Base-by-base conservation (phyloP, 2,113 vertebrate species). In the Rhinopomastus cyanomelas region DNA sequence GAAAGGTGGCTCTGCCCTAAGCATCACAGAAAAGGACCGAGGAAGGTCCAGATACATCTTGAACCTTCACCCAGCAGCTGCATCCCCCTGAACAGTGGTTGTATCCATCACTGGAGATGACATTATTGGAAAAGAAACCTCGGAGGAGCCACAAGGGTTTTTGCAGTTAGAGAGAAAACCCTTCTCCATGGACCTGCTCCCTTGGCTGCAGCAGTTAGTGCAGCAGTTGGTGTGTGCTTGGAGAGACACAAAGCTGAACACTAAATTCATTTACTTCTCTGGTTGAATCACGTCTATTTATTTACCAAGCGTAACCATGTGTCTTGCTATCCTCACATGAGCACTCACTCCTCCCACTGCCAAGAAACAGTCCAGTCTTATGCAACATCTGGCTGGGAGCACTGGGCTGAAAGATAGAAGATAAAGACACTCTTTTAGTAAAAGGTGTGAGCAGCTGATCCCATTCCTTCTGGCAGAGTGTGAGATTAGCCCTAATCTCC, bases 381-480 rank as follows among this genome's bases (percentile, higher is more conserved):
- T 83, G 76, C 60, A 89, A 74, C 80, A 88, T 80, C 72, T 86
- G 88, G 16, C 73, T 83, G 80, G 57, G 48, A 91, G 56, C 73
- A n/a, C 68, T 53, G 56, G 55, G 42, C 68, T 85, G 87, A 62
- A 82, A 89, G 48, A 42, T 18, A 69, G 46, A 62, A 37, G 20
- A n/a, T 81, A 62, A 30, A 75, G 37, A 77, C 25, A 32, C 9
- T 48, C 11, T 81, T 49, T 37, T 6, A 72, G 36, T 19, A 66
- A 72, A 88, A 81, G 53, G 16, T 32, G 68, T 15, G 76, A 89
- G 64, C 53, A 64, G 23, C 22, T 27, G 61, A 88, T 64, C 65
- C 64, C 25, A 36, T 56, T 88, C 36, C 36, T 23, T 26, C 8
- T 6, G 56, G 25, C 32, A 67, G 36, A 81, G 26, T 2, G 0